Evolutionary conservation across 2,888 invertebrate species (phyloP).

Genomic region (Dicycla oo): DNA sequence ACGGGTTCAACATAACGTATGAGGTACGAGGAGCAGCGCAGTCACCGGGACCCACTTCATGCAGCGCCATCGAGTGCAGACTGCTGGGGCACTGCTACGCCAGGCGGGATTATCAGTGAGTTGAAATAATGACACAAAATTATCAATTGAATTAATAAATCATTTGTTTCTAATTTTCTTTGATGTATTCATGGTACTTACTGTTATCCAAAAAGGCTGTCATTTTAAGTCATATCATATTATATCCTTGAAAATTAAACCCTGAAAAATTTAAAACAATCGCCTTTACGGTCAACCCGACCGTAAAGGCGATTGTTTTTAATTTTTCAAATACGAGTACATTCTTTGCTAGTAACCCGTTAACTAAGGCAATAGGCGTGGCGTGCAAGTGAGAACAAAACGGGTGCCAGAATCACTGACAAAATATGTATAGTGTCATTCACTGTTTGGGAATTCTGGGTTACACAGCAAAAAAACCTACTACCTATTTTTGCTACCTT

Average conservation of each 20-base stretch:
- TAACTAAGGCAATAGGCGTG: constrained; percentile 71
- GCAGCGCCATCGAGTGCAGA: constrained; percentile 95
- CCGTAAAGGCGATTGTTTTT: too few relatives aligned
- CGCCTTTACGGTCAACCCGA: too few relatives aligned
- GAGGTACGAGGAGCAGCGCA: constrained; percentile 91
- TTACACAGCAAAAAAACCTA: neutral
- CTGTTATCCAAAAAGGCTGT: neutral
- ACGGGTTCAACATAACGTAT: constrained; percentile 98
- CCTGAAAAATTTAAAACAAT: too few relatives aligned
- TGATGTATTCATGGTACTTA: too few relatives aligned
- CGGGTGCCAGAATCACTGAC: neutral
- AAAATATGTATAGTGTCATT: constrained; percentile 56
- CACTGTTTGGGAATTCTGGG: constrained; percentile 64
- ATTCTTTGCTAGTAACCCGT: constrained; percentile 59
- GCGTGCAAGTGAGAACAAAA: constrained; percentile 70
- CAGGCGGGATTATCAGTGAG: constrained; percentile 93
- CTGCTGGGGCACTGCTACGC: constrained; percentile 96
- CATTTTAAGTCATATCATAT: neutral
- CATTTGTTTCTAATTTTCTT: neutral
- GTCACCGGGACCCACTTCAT: constrained; percentile 90
- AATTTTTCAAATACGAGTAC: too few relatives aligned
- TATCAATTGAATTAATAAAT: neutral
- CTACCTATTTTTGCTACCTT: too few relatives aligned
- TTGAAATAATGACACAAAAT: constrained; percentile 54
- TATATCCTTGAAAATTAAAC: too few relatives aligned